Evolutionary conservation across 2,113 vertebrate species (phyloP).

Genomic region (Gadus chalcogrammus): DNA sequence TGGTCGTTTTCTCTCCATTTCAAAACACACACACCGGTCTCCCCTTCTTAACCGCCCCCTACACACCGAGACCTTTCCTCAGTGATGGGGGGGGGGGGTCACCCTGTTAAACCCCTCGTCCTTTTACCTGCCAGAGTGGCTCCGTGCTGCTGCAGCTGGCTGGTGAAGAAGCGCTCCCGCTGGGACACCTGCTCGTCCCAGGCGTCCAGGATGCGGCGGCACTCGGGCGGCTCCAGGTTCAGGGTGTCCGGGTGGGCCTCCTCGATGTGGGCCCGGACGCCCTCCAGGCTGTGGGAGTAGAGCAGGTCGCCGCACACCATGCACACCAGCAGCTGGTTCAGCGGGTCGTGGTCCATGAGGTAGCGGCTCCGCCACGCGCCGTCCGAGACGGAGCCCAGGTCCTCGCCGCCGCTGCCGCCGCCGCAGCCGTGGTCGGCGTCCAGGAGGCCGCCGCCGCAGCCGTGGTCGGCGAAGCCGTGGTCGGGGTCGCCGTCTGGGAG

Average conservation of each 20-base stretch:
- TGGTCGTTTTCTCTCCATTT: too few relatives aligned
- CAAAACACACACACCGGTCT: too few relatives aligned
- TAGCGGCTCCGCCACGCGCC: constrained; percentile 70
- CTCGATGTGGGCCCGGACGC: constrained; percentile 74
- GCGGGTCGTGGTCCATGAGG: constrained; percentile 80
- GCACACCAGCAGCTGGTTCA: constrained; percentile 80
- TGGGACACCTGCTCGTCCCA: constrained; percentile 82
- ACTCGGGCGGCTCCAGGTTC: constrained; percentile 67
- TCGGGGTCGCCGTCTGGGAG: too few relatives aligned
- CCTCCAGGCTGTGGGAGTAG: constrained; percentile 70
- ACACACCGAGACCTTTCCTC: too few relatives aligned
- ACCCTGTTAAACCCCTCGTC: not conserved
- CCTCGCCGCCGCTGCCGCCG: constrained; percentile 10
- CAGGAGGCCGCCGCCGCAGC: constrained; percentile 19
- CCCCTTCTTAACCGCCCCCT: too few relatives aligned
- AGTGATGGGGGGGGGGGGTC: too few relatives aligned
- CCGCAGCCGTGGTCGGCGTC: constrained; percentile 28
- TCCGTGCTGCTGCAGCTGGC: constrained; percentile 68
- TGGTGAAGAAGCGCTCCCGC: constrained; percentile 72
- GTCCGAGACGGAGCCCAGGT: constrained; percentile 47
- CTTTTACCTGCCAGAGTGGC: constrained; percentile 44
- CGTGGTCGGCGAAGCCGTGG: too few relatives aligned
- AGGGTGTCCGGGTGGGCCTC: constrained; percentile 81
- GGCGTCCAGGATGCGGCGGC: constrained; percentile 74
- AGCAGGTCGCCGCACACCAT: constrained; percentile 85